A percentile compares a stretch with the other conserved stretches of the same genome.
These are phyloP conservation scores for Mnemiopsis leidyi DNA, from an alignment of 37 sponge, comb jelly and placozoan species.

Conservation along the genomic window DNA sequence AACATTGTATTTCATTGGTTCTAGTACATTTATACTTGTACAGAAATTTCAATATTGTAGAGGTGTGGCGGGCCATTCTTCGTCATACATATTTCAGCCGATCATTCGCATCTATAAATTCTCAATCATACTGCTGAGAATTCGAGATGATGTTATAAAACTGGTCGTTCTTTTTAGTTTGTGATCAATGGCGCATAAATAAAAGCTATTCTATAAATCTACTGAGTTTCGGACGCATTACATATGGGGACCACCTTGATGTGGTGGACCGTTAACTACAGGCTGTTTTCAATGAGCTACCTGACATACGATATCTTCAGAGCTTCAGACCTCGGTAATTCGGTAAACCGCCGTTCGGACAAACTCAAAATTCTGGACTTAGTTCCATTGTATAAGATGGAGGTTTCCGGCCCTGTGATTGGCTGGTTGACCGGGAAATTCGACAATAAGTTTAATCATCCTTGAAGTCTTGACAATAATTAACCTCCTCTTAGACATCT, in stretches of 20 bases:
- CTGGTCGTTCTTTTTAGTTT: neutral
- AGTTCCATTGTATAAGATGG: neutral
- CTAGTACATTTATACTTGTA: too few relatives aligned
- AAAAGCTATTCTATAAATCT: neutral
- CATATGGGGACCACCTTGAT: neutral
- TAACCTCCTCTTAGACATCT: neutral
- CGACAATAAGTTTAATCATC: neutral
- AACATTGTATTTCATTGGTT: too few relatives aligned
- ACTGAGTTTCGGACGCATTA: neutral
- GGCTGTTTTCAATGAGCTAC: neutral
- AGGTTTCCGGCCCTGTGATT: too few relatives aligned
- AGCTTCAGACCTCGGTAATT: neutral
- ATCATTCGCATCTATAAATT: neutral
- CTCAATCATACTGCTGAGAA: neutral
- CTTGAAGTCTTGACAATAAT: neutral
- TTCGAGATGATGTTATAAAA: neutral
- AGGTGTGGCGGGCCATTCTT: too few relatives aligned
- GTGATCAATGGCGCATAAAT: neutral
- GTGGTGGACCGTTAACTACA: neutral
- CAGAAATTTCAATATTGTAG: too few relatives aligned
- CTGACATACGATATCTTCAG: neutral
- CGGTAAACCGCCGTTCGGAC: neutral
- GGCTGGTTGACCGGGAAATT: neutral
- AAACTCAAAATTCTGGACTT: neutral
- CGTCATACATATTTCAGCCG: neutral